Percentiles rank a stretch among this genome's conserved stretches.
These are phyloP conservation scores for Caenorhabditis remanei DNA, from an alignment of 1,140 invertebrate species.

Conservation along the genomic window DNA sequence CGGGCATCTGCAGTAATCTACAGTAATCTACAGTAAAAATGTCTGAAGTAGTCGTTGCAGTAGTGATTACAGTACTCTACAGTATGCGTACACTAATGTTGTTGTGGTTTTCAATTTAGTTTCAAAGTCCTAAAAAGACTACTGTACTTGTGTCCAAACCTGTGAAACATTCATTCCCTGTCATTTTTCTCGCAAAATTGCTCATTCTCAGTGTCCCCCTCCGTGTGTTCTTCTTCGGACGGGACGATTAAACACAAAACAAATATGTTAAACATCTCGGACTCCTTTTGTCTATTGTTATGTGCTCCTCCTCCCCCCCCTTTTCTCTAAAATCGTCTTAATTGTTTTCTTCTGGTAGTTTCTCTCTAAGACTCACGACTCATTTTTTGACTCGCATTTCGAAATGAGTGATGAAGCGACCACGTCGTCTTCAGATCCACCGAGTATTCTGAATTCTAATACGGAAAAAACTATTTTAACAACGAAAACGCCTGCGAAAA, in stretches of 20 bases:
- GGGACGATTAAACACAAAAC: slow-evolving; percentile 34
- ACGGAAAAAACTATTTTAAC: too few relatives aligned
- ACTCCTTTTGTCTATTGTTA: slow-evolving; percentile 48
- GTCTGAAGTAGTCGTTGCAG: too few relatives aligned
- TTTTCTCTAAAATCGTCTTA: slow-evolving; percentile 30
- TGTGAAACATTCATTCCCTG: background rate
- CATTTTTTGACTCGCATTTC: background rate
- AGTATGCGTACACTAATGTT: too few relatives aligned
- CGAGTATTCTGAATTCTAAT: background rate
- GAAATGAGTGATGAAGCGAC: slow-evolving; percentile 32
- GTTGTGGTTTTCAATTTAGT: too few relatives aligned
- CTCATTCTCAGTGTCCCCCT: background rate
- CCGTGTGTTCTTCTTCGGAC: too few relatives aligned
- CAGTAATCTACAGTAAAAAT: too few relatives aligned
- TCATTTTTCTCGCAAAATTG: slow-evolving; percentile 6
- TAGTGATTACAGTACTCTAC: too few relatives aligned
- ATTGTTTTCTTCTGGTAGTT: slow-evolving; percentile 40
- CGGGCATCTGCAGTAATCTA: too few relatives aligned
- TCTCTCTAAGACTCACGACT: background rate
- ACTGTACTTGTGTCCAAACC: too few relatives aligned
- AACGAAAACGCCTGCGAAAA: background rate
- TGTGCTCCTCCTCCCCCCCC: slow-evolving; percentile 8
- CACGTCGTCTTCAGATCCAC: background rate
- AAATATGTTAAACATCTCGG: slow-evolving; percentile 50
- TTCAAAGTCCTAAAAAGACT: too few relatives aligned